Percentiles rank a stretch among this genome's conserved stretches.
Conservation (phyloP, 1,140 invertebrate species). For the Pararge aegeria region DNA sequence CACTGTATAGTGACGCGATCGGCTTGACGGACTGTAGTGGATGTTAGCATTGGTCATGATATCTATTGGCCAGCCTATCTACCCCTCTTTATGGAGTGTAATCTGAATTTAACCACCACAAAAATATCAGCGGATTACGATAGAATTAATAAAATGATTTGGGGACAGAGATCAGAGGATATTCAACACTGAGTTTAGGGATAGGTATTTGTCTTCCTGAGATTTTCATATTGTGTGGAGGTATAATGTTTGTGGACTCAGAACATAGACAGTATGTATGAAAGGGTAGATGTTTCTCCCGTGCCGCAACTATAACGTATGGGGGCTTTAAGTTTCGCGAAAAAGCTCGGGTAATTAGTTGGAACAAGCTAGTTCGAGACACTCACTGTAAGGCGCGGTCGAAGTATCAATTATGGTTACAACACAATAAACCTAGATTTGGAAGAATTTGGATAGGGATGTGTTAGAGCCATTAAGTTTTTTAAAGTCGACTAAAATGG, state of each 20-base stretch:
- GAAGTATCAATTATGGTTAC: conserved; percentile 1
- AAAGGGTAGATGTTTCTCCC: not conserved
- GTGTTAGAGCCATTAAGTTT: not conserved
- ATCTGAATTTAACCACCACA: conserved; percentile 35
- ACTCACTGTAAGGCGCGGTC: not conserved
- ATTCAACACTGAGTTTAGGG: not conserved
- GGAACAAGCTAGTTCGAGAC: not conserved
- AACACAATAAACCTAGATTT: conserved; percentile 15
- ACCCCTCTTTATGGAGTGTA: conserved; percentile 9
- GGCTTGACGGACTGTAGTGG: not conserved
- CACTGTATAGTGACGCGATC: conserved; percentile 14
- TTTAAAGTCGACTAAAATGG: not conserved
- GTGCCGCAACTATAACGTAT: not conserved
- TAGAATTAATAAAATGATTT: not conserved
- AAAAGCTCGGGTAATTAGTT: not conserved
- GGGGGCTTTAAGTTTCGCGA: not conserved
- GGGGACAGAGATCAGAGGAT: not conserved
- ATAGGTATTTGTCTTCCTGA: not conserved
- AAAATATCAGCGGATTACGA: conserved; percentile 19
- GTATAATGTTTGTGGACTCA: not conserved
- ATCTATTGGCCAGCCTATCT: conserved; percentile 11
- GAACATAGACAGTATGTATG: conserved; percentile 1
- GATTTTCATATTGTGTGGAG: not conserved
- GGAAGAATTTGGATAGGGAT: not conserved
- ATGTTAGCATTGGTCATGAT: conserved; percentile 8